Evolutionary conservation across 2,888 invertebrate genomes (phyloP).

Genomic region (Hypsopygia costalis): DNA sequence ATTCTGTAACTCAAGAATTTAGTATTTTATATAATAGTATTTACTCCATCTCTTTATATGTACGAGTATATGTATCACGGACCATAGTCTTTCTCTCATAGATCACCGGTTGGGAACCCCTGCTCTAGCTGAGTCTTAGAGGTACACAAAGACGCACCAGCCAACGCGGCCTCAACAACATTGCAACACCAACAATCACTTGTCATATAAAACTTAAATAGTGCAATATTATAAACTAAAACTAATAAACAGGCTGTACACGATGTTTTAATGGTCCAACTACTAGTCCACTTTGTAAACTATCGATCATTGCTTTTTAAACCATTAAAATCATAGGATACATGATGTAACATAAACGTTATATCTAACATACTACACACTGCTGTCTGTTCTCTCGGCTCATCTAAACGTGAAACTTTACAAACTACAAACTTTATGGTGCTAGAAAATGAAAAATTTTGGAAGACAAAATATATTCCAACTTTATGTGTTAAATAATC

Average conservation of each 20-base stretch:
- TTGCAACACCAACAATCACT: conserved; percentile 42
- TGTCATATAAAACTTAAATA: conserved; percentile 59
- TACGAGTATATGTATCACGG: too few species aligned
- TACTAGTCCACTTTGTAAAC: conserved; percentile 47
- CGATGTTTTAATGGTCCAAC: conserved; percentile 35
- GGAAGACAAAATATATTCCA: conserved; percentile 32
- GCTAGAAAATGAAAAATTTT: conserved; percentile 23
- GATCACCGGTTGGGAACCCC: too few species aligned
- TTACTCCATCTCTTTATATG: too few species aligned
- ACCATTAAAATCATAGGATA: conserved; percentile 33
- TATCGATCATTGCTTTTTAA: conserved; percentile 17
- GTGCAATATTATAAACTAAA: conserved; percentile 54
- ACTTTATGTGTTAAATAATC: too few species aligned
- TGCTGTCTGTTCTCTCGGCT: conserved; percentile 3
- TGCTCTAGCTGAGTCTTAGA: background rate
- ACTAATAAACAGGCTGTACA: conserved; percentile 40
- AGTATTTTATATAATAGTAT: too few species aligned
- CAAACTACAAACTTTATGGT: too few species aligned
- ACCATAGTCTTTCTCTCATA: too few species aligned
- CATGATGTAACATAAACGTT: conserved; percentile 20
- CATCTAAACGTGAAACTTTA: background rate
- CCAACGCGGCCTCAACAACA: conserved; percentile 15
- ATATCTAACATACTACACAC: conserved; percentile 35
- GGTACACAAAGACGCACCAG: conserved; percentile 8
- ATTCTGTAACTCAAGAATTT: too few species aligned